Conservation (phyloP, 1,140 invertebrate species). For the Grapholita molesta region DNA sequence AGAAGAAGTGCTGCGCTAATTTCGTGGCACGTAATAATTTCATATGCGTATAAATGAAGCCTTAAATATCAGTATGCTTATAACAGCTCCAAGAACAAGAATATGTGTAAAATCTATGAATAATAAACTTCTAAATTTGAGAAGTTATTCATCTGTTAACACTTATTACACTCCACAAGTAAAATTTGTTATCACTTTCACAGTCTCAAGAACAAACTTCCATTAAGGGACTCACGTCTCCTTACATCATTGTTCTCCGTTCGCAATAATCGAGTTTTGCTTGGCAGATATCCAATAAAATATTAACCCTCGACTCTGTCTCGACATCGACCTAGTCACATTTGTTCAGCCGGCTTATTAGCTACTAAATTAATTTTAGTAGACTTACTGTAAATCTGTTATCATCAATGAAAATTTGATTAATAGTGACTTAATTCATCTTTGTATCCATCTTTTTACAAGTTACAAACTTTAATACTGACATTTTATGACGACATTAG, state of each 20-base stretch:
- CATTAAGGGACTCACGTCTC: slow-evolving; percentile 32
- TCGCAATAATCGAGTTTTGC: slow-evolving; percentile 50
- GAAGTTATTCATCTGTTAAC: not conserved
- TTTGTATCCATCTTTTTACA: too few species aligned
- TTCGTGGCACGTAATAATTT: too few species aligned
- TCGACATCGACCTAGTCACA: not conserved
- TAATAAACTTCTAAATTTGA: not conserved
- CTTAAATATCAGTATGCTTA: not conserved
- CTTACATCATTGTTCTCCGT: slow-evolving; percentile 40
- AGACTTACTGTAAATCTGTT: too few species aligned
- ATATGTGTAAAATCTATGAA: not conserved
- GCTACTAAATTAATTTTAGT: not conserved
- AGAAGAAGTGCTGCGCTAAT: too few species aligned
- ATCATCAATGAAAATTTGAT: too few species aligned
- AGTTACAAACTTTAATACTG: too few species aligned
- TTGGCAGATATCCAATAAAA: slow-evolving; percentile 58
- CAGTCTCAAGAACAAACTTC: slow-evolving; percentile 26
- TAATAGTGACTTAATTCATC: too few species aligned
- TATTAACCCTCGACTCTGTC: slow-evolving; percentile 26
- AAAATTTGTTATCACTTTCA: slow-evolving; percentile 6
- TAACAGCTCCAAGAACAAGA: not conserved
- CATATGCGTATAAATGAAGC: too few species aligned
- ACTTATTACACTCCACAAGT: not conserved
- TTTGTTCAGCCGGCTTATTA: not conserved
- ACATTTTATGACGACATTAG: too few species aligned